Evolutionary conservation across 2,797 vertebrate species (phyloP), one percentile per base, ranked within the genome.

Genomic region (Clarias fuscus): DNA sequence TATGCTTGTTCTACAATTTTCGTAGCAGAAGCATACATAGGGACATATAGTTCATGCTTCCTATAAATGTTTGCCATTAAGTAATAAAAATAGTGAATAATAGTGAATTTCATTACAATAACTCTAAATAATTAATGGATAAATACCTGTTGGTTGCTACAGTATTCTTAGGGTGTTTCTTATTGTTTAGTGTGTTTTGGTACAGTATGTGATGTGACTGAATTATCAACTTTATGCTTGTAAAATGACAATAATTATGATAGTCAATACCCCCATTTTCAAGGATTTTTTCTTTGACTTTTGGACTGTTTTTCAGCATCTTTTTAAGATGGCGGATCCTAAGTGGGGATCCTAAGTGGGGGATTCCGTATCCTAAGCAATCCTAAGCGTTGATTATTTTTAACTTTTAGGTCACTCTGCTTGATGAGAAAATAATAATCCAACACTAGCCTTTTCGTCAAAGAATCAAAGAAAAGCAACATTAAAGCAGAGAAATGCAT

Each of bases 401-500:
- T 15, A n/a, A 76, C n/a, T 76, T 8, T 17, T 27, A 76, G n/a
- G 7, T 76, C 48, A 3, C 14, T 30, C 24, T 27, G 7, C 2
- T 14, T 8, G 53, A 30, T 56, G 73, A 58, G 48, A 76, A 10
- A 17, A 17, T 53, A 58, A 27, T 20, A 56, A 76, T 76, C 48
- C 53, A 58, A 76, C 73, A 76, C n/a, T 58, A 58, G 53, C 11
- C n/a, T 30, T n/a, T 56, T 76, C 58, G 48, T 58, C 7, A 76
- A 76, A 30, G 48, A 30, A 30, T 30, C n/a, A 76, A 8, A 76
- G 5, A 5, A 56, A 95, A 92, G 72, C 1, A 93, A 89, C 94
- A 93, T 92, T 93, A 92, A 89, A 90, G 92, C 92, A 92, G 94
- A 95, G 90, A 86, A 89, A 61, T 92, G 90, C 94, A 95, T 94